Evolutionary conservation across 1,140 invertebrate genomes (phyloP), one percentile per base, ranked within the genome.

Genomic region (Ostrea edulis): DNA sequence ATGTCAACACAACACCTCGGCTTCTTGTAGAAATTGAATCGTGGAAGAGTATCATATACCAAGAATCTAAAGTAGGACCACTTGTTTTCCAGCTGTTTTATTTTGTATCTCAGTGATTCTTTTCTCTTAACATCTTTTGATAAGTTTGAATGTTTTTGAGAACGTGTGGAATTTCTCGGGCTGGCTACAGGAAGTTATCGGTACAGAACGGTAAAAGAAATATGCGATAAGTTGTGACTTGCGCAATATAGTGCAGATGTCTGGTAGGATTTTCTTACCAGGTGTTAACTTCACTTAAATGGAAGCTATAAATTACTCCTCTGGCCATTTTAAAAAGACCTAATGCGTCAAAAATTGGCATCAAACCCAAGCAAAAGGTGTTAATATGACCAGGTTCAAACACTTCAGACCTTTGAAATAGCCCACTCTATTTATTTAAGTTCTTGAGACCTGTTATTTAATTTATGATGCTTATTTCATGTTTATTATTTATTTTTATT

Each of bases 341-440:
- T 77, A 77, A 77, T 77, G 68, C 25, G 68, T 77, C 68, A 77
- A 29, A 77, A 77, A 77, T 77, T 77, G 68, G 68, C 68, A 77
- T 77, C 68, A 77, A 29, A 77, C 22, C 68, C 68, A 77, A 77
- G 68, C 68, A 35, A 77, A 77, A 77, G 68, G 68, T 77, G 68
- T 77, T 77, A 77, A 77, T 77, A 77, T 29, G 68, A 29, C 68
- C 68, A 77, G 68, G 68, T 77, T 77, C 68, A 77, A 77, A 77
- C 68, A 77, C 68, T 77, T 77, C 25, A 77, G 29, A 25, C 11
- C 68, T 77, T 77, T 77, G 68, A 77, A 77, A 77, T 35, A 77
- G 68, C 68, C 68, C 25, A 29, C 68, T 77, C 9, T 77, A 77
- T 77, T 77, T 22, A 77, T 77, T 77, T 25, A 11, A 77, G 68